A percentile compares a stretch with the other conserved stretches of the same genome.
These are phyloP conservation scores for Pachyuromys duprasi DNA, from an alignment of 2,797 vertebrate species.

Conservation along the genomic window DNA sequence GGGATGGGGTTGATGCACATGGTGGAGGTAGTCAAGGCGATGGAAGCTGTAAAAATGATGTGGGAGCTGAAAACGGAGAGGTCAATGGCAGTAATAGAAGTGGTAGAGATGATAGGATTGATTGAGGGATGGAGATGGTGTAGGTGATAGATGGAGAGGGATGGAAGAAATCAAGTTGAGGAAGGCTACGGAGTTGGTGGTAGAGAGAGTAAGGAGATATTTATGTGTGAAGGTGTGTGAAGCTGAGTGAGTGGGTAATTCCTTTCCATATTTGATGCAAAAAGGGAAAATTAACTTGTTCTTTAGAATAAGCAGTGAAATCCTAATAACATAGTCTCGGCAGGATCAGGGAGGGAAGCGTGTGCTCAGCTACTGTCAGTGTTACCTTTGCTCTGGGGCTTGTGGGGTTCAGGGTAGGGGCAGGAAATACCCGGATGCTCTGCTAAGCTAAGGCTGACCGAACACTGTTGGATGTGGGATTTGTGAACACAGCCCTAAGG, in stretches of 20 bases:
- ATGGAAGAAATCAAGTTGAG: neutral
- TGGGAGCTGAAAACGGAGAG: neutral
- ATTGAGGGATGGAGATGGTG: neutral
- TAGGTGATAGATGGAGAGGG: neutral
- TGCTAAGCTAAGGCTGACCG: conserved; percentile 65
- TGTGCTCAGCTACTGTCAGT: neutral
- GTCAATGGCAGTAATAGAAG: neutral
- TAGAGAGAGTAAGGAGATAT: neutral
- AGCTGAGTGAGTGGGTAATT: neutral
- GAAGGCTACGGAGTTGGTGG: neutral
- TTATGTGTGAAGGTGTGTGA: neutral
- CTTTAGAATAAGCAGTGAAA: neutral
- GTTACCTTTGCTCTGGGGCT: neutral
- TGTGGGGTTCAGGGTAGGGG: neutral
- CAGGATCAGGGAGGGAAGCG: neutral
- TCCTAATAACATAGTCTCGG: neutral
- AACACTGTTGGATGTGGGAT: conserved; percentile 43
- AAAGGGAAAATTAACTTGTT: neutral
- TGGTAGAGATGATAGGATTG: neutral
- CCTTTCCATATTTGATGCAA: neutral
- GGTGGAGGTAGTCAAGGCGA: neutral
- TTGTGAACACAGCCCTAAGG: conserved; percentile 12
- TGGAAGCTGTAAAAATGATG: neutral
- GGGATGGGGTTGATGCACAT: neutral
- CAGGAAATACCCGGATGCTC: conserved; percentile 10